Conservation (phyloP, 2,113 vertebrate species). For the Archocentrus centrarchus region DNA sequence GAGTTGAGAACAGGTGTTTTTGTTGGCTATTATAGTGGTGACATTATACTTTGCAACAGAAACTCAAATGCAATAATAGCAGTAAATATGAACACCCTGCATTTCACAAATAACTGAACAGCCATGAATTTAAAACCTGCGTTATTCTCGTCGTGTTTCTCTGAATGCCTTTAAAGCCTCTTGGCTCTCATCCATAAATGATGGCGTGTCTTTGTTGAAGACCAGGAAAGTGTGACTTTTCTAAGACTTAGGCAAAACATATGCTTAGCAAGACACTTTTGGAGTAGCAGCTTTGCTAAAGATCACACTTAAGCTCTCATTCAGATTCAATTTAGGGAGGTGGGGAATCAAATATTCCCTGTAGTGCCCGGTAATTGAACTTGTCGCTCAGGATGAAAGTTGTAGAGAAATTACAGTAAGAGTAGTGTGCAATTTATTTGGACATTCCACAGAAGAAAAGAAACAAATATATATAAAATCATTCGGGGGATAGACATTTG, state of each 20-base stretch:
- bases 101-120: neutral
- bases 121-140: neutral
- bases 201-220: neutral
- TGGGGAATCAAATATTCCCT: neutral
- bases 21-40: neutral
- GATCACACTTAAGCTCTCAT: neutral
- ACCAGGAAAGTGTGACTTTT: conserved; percentile 4
- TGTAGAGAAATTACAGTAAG: neutral
- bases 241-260: neutral
- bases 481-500: neutral
- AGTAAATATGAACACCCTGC: neutral
- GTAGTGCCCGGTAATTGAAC: neutral
- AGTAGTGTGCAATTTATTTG: neutral
- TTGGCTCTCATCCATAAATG: neutral
- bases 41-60: neutral
- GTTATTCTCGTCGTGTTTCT: neutral
- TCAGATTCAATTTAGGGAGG: conserved; percentile 1
- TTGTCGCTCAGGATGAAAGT: neutral
- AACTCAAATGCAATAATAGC: neutral
- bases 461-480: neutral
- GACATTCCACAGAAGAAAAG: neutral
- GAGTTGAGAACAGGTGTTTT: neutral
- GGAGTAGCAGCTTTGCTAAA: neutral
- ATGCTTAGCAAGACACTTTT: conserved; percentile 2
- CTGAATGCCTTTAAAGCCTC: conserved; percentile 4